Base-by-base conservation (phyloP, 2,888 invertebrate species). In the Drosophila stalkeri region DNA sequence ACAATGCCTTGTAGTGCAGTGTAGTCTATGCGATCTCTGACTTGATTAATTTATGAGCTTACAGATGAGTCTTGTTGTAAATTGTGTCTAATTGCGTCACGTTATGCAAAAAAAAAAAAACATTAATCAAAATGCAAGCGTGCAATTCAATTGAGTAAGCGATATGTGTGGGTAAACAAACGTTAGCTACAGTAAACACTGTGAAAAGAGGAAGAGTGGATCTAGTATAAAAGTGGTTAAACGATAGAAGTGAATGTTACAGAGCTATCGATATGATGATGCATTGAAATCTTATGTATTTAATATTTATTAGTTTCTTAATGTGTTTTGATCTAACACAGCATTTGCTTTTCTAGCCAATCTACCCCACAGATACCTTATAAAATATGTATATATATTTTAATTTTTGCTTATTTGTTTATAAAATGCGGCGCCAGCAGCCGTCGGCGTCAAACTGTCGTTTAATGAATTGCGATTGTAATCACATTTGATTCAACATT, bases 401-500 rank as follows among this genome's bases (percentile, higher is more conserved):
- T 41, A 14, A 37, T 18, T 56, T 39, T 55, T 20, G 23, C 49
- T 39, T 47, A 55, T 71, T 75, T 81, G 60, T 64, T 71, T 71
- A 77, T 65, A 47, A 69, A 71, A 56, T 49, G 70, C 67, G 81
- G 72, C 81, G 81, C 86, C 86, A 82, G 60, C 62, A 52, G 49
- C 54, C 62, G 51, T 49, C 52, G 82, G 72, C 82, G 73, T 63
- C 82, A 65, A 71, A 63, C 44, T 55, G 84, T 65, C 80, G 70
- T 62, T 69, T 59, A 70, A 67, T 55, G 63, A 56, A 65, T 68
- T 54, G 57, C 49, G 49, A 67, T 71, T 75, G 67, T 31, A 71
- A 72, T 70, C 68, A 64, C 55, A 75, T 84, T 84, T 62, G 79
- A 79, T 81, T 75, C 57, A 81, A 81, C 71, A 77, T 70, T 52